phyloP scores from a whole-genome alignment of 2,888 invertebrate genomes.

The Lasioglossum vierecki region DNA sequence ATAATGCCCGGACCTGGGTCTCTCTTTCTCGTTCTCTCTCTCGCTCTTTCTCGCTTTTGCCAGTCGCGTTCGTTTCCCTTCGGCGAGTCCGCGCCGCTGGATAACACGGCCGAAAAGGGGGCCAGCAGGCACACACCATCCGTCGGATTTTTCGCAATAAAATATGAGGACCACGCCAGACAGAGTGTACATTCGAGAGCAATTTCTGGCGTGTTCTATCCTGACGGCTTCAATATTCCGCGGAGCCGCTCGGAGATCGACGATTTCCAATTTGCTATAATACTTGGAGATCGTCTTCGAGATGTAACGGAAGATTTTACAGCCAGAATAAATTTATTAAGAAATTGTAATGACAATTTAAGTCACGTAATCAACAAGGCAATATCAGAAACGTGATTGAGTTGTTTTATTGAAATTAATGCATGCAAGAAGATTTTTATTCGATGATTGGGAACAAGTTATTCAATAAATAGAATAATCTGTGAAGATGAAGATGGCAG shows the following conservation, averaged over 20 bases:
- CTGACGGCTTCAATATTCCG: constrained; percentile 10
- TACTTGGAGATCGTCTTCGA: too few relatives aligned
- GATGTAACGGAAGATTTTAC: not conserved
- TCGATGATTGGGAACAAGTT: too few relatives aligned
- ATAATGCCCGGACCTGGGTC: constrained; percentile 74
- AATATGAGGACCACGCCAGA: constrained; percentile 67
- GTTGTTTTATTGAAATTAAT: not conserved
- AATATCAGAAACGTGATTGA: not conserved
- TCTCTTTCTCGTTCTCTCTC: constrained; percentile 11
- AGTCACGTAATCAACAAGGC: not conserved
- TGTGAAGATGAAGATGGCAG: not conserved
- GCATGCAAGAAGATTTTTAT: not conserved
- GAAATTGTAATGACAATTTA: not conserved
- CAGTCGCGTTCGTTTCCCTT: constrained; percentile 27
- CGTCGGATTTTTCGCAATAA: constrained; percentile 73
- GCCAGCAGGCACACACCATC: constrained; percentile 50
- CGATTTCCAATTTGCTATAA: not conserved
- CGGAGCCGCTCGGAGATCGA: not conserved
- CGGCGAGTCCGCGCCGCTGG: constrained; percentile 44
- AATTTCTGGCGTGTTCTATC: constrained; percentile 9
- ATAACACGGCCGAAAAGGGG: constrained; percentile 58
- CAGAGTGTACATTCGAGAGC: constrained; percentile 21
- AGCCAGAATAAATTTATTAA: not conserved
- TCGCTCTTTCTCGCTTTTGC: constrained; percentile 28
- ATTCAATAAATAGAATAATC: not conserved